These are phyloP conservation scores for Drosophila meridionalis DNA, from an alignment of 2,888 invertebrate species.

Conservation along the genomic window DNA sequence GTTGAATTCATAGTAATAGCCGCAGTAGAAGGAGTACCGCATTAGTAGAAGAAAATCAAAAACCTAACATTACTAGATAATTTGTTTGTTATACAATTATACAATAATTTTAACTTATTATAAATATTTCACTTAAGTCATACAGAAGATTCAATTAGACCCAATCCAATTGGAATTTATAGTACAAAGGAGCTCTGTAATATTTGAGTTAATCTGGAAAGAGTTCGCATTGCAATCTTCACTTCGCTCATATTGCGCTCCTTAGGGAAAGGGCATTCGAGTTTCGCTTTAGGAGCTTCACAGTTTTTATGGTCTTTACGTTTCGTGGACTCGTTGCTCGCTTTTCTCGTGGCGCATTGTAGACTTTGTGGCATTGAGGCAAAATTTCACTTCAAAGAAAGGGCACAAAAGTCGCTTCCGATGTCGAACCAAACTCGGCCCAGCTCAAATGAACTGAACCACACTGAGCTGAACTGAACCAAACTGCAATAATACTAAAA, in stretches of 20 bases:
- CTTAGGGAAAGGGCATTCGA: constrained; percentile 7
- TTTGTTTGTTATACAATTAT: no score
- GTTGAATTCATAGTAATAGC: no score
- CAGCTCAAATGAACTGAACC: constrained; percentile 17
- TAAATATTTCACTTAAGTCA: no score
- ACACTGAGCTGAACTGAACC: constrained; percentile 13
- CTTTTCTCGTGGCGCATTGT: constrained; percentile 53
- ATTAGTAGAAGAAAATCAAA: no score
- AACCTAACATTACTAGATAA: no score
- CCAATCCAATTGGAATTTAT: no score
- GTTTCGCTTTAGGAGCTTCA: background rate
- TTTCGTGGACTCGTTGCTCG: constrained; percentile 6
- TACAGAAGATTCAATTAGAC: no score
- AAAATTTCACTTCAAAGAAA: constrained; percentile 75
- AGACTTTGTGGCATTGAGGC: constrained; percentile 63
- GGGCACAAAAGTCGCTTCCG: constrained; percentile 56
- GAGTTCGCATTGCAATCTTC: no score
- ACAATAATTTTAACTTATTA: no score
- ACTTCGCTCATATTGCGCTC: background rate
- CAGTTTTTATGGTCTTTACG: background rate
- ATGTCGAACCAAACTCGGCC: constrained; percentile 16
- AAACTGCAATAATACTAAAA: constrained; percentile 24
- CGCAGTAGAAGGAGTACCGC: no score
- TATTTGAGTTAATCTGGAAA: no score
- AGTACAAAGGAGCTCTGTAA: no score